These are phyloP conservation scores for Oscheius sp. DNA, from an alignment of 2,888 invertebrate genomes.

Conservation along the genomic window DNA sequence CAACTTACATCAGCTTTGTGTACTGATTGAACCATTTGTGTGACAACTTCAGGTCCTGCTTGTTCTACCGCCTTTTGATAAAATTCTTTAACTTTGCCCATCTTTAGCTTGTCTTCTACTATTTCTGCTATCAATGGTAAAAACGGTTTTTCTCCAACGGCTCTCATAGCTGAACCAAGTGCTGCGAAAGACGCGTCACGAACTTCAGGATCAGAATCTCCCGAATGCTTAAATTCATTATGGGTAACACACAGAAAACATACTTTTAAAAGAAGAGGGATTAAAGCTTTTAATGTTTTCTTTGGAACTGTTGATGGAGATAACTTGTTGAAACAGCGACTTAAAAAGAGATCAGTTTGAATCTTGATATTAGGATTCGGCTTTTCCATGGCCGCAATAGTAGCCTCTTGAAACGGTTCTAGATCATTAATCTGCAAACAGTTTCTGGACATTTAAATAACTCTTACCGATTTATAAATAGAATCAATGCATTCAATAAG, in stretches of 20 bases:
- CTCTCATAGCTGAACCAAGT: constrained; percentile 89
- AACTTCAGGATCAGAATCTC: constrained; percentile 83
- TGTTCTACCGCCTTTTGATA: constrained; percentile 82
- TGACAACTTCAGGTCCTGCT: constrained; percentile 50
- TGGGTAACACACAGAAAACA: not conserved
- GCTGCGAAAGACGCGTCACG: constrained; percentile 92
- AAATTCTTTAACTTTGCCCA: constrained; percentile 81
- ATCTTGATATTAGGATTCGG: constrained; percentile 73
- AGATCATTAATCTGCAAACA: constrained; percentile 73
- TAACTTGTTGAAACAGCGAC: constrained; percentile 37
- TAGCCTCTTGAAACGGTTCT: constrained; percentile 79
- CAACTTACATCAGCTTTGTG: constrained; percentile 50
- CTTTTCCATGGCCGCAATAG: constrained; percentile 81
- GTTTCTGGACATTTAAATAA: not conserved
- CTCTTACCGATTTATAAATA: constrained; percentile 22
- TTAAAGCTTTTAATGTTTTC: constrained; percentile 72
- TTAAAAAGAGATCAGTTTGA: constrained; percentile 70
- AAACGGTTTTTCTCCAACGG: constrained; percentile 90
- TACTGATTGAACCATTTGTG: constrained; percentile 50
- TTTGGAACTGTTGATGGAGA: constrained; percentile 71
- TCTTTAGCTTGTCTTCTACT: constrained; percentile 56
- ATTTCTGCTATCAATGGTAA: constrained; percentile 47
- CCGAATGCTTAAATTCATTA: constrained; percentile 50
- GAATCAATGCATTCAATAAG: constrained; percentile 90
- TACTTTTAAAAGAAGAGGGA: constrained; percentile 63